Percentiles rank a stretch among this genome's conserved stretches.
Conservation (phyloP, 1,140 invertebrate genomes). For the Hydropsyche tenuis region DNA sequence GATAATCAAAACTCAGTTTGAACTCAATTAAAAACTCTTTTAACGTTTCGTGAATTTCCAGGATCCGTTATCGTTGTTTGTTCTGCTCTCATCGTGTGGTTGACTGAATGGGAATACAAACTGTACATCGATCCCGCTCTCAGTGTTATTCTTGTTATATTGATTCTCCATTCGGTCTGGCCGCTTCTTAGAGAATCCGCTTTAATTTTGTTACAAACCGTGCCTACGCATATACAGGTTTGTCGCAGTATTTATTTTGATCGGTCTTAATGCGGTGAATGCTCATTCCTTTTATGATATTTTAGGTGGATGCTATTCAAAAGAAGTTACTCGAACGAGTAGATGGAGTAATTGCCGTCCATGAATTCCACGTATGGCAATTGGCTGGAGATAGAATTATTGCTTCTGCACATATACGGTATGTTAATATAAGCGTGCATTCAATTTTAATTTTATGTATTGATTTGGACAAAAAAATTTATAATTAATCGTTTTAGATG, state of each 20-base stretch:
- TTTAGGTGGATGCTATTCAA: conserved; percentile 83
- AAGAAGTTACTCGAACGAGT: conserved; percentile 83
- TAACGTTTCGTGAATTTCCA: conserved; percentile 47
- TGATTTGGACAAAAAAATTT: conserved; percentile 29
- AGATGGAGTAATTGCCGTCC: conserved; percentile 89
- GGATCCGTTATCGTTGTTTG: conserved; percentile 95
- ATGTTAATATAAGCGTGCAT: conserved; percentile 37
- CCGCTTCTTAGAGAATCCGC: conserved; percentile 86
- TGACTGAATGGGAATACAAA: conserved; percentile 82
- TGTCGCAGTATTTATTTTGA: conserved; percentile 32
- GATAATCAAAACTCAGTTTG: no score
- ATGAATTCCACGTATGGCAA: conserved; percentile 96
- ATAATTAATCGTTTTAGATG: conserved; percentile 64
- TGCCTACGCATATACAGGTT: conserved; percentile 90
- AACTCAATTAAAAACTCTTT: neutral
- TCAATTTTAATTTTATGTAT: neutral
- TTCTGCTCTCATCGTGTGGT: conserved; percentile 87
- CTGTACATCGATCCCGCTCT: conserved; percentile 94
- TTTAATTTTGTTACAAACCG: conserved; percentile 88
- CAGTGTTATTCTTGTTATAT: conserved; percentile 80
- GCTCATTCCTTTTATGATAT: conserved; percentile 22
- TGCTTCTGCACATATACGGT: conserved; percentile 90
- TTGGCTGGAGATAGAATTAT: conserved; percentile 91
- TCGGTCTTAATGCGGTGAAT: no score
- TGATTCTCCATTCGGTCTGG: conserved; percentile 86